Evolutionary conservation across 2,888 invertebrate genomes (phyloP), one percentile per base, ranked within the genome.

Genomic region (Drosophila bunnanda): DNA sequence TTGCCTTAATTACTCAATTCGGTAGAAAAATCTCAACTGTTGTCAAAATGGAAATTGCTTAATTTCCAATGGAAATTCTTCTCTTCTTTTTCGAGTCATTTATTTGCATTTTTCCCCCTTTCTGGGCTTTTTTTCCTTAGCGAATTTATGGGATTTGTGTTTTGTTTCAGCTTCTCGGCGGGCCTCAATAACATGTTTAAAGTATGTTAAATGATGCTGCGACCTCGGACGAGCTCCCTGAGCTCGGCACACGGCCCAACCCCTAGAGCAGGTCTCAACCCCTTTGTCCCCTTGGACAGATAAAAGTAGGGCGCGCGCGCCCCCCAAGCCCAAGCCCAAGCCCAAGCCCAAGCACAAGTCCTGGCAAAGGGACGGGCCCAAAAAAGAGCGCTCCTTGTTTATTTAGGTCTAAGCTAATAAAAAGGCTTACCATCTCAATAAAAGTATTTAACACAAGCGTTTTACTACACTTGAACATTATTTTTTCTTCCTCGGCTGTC

Each of bases 401-500:
- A 87, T 88, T 87, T 87, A 87, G 86, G 86, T 89, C 89, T 82
- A 85, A 82, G 86, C 86, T 88, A 89, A 88, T 89, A 88, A 90
- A 90, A 91, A 89, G 89, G 91, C 90, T 91, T 91, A 91, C 89
- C 90, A 91, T 90, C 91, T 90, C 91, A 91, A 91, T 91, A 91
- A 91, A 91, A 91, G 90, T 91, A 91, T 91, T 91, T 91, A 91
- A 91, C 91, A 91, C 91, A 91, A 91, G 84, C 91, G 91, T 90
- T 91, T 86, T 91, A 89, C 88, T 85, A 89, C 89, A 84, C 88
- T 86, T 87, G 66, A 75, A 82, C 88, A 88, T 78, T 85, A 77
- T 82, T 78, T 86, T 69, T 54, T 39, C 15, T 17, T 43, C 59
- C 44, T 50, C 25, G 15, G 50, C 39, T 65, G 53, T 39, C 60